A percentile compares a stretch with the other conserved stretches of the same genome.
Conservation (phyloP, 2,797 vertebrate genomes). For the Melanogrammus aeglefinus region DNA sequence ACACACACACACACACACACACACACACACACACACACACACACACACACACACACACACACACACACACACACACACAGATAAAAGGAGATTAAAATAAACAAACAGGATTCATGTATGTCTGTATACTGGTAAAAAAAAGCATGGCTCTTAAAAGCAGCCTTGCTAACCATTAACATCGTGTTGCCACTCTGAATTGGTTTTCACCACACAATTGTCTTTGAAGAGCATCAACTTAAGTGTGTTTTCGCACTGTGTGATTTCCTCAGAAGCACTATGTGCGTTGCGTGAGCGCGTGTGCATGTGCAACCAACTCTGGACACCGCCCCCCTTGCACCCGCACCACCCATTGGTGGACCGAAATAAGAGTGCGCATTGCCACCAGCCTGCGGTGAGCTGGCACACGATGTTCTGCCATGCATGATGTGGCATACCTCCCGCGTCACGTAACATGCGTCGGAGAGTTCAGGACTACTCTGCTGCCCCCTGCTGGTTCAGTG, state of each 20-base stretch:
- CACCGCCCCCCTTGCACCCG: not conserved
- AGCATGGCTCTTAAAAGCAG: not conserved
- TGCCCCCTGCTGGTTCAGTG: slow-evolving; percentile 62
- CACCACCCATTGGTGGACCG: not conserved
- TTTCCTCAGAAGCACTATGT: not conserved
- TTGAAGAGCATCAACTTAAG: not conserved
- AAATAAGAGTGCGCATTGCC: not conserved
- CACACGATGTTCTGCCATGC: not conserved
- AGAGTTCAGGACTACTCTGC: not conserved
- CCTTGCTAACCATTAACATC: not conserved
- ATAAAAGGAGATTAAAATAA: not conserved
- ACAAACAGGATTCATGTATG: not conserved
- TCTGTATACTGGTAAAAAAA: not conserved
- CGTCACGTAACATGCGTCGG: not conserved
- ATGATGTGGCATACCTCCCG: not conserved
- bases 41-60: not conserved
- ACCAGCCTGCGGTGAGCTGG: not conserved
- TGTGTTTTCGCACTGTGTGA: not conserved
- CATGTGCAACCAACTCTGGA: not conserved
- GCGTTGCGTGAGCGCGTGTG: not conserved
- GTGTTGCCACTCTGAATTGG: not conserved
- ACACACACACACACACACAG: not conserved
- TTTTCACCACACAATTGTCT: not conserved
- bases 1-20: not conserved
- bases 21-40: not conserved